These are phyloP conservation scores for Dysmachus trigonus DNA, from an alignment of 2,888 invertebrate genomes.

Conservation along the genomic window DNA sequence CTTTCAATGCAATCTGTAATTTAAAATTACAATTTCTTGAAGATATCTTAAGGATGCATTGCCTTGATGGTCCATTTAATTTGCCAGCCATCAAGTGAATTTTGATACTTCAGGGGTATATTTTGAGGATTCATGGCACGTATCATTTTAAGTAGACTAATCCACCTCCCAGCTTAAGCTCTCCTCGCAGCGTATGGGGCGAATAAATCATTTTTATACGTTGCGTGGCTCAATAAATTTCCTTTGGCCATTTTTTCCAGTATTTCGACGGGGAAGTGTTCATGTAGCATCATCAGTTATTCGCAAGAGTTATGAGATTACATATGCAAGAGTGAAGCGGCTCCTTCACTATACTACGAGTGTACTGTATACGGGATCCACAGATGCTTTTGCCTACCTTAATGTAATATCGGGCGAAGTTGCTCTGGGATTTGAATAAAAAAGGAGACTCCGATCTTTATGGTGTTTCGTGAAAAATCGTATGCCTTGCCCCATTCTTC, in stretches of 20 bases:
- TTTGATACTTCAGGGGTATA: neutral
- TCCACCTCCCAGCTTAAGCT: conserved; percentile 15
- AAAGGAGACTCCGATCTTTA: neutral
- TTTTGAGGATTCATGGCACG: conserved; percentile 32
- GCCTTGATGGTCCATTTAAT: conserved; percentile 31
- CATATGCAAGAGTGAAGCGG: conserved; percentile 25
- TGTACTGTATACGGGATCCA: neutral
- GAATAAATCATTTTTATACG: conserved; percentile 39
- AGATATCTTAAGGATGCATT: conserved; percentile 6
- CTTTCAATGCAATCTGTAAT: conserved; percentile 1
- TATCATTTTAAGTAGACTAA: conserved; percentile 38
- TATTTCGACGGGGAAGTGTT: conserved; percentile 19
- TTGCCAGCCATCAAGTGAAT: neutral
- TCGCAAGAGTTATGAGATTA: conserved; percentile 39
- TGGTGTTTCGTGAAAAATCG: neutral
- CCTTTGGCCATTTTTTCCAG: conserved; percentile 33
- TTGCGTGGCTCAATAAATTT: conserved; percentile 41
- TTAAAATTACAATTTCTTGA: conserved; percentile 11
- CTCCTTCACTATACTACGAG: neutral
- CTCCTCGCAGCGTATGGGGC: neutral
- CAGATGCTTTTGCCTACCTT: neutral
- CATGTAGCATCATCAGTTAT: conserved; percentile 40
- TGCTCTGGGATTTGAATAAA: neutral
- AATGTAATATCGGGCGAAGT: neutral
- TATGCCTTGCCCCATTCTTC: neutral